Conservation (phyloP, 2,797 vertebrate species). For the Melanogrammus aeglefinus region DNA sequence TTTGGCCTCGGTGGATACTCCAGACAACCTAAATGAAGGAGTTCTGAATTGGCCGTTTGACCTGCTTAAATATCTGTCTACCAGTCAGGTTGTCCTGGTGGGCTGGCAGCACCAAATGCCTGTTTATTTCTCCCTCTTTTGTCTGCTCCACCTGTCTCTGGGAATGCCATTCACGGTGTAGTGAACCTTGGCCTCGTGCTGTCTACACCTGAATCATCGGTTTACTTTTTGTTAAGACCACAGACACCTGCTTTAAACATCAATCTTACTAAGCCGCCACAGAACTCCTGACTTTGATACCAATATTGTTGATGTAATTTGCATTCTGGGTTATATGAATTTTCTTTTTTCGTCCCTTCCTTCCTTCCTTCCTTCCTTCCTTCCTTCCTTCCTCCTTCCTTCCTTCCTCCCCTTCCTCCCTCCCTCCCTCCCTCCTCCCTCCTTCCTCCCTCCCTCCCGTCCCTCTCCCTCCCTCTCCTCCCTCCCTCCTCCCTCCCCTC, state of each 20-base stretch:
- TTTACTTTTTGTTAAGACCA: neutral
- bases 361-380: too few relatives aligned
- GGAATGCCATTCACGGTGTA: neutral
- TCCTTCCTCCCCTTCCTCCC: neutral
- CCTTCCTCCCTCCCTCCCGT: neutral
- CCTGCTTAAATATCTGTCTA: conserved; percentile 28
- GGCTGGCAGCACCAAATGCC: conserved; percentile 31
- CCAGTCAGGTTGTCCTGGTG: conserved; percentile 25
- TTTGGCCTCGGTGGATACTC: conserved; percentile 27
- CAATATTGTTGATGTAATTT: neutral
- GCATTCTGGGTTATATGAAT: neutral
- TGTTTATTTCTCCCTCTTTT: conserved; percentile 10
- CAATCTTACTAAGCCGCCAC: neutral
- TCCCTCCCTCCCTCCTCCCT: neutral
- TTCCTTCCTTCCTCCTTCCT: neutral
- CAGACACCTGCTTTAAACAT: neutral
- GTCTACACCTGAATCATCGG: neutral
- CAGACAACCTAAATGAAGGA: conserved; percentile 42
- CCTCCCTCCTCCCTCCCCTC: neutral
- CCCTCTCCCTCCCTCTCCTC: too few relatives aligned
- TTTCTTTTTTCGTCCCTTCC: neutral
- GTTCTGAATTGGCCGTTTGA: neutral
- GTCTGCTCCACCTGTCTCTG: conserved; percentile 8
- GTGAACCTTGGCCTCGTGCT: neutral
- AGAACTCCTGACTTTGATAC: neutral